Base-by-base conservation (phyloP, 2,797 vertebrate genomes). In the Tragelaphus oryx region DNA sequence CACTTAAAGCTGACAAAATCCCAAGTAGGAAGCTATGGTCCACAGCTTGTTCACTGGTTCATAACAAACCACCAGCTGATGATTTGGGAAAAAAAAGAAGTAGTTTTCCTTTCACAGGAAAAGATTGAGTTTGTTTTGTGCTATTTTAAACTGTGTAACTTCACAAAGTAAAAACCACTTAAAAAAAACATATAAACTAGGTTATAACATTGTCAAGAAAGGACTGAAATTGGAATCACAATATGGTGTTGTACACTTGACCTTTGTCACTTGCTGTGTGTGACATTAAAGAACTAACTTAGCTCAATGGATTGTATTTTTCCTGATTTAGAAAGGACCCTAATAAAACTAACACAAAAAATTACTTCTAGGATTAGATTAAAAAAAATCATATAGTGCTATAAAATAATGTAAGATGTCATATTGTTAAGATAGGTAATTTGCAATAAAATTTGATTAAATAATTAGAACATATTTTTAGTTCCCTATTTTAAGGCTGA, bases 61-160 rank as follows among this genome's bases (percentile, higher is more conserved):
- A 3, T 54, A 93, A 74, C 71, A 57, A 85, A 65, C 33, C 44
- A 87, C 54, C 50, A 60, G 68, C 57, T 84, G 84, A 91, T 37
- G 48, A 85, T 41, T 60, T 54, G 6, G 4, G 0, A 17, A n/a
- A 5, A 1, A 20, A 22, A 3, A 26, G 10, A 55, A 10, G 0
- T 6, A 14, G 2, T 57, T 33, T 86, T 86, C 11, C 48, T 82
- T 85, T 96, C 52, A 65, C 28, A 26, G 54, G 17, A 57, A 81
- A 81, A 74, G 20, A 76, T 37, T 68, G 44, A 81, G 10, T 75
- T 80, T 87, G 37, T 80, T 82, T 89, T 80, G n/a, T 62, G 10
- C 28, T 33, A 30, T 95, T 95, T 81, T 54, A 50, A 68, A 26
- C 46, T 41, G 2, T 33, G 17, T 6, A 22, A 8, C 48, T 80